phyloP scores from a whole-genome alignment of 2,888 invertebrate genomes.

The Caenorhabditis sinica region DNA sequence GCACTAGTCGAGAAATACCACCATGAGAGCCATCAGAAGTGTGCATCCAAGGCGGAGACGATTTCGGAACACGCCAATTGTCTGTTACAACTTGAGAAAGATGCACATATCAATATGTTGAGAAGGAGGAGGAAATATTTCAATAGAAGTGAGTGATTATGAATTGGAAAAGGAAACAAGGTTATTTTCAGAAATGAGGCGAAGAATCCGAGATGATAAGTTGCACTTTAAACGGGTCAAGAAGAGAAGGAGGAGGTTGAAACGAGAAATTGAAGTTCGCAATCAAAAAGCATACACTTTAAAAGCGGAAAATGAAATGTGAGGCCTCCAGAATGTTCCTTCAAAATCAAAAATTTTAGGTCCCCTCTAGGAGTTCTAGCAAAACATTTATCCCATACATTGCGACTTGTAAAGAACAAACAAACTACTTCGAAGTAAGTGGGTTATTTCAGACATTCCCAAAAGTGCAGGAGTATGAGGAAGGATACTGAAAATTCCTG shows the following conservation, averaged over 20 bases:
- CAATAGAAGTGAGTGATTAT: constrained; percentile 22
- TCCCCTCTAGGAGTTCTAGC: constrained; percentile 52
- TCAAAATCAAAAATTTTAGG: background rate
- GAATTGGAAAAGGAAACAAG: background rate
- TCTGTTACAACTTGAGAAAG: constrained; percentile 63
- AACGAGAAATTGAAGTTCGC: constrained; percentile 27
- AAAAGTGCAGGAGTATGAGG: too few relatives aligned
- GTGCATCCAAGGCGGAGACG: constrained; percentile 65
- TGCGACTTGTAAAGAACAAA: constrained; percentile 56
- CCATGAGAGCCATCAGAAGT: constrained; percentile 51
- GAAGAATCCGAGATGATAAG: constrained; percentile 12
- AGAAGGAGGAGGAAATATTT: constrained; percentile 47
- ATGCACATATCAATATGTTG: constrained; percentile 39
- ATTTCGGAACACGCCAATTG: constrained; percentile 72
- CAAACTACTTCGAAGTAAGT: constrained; percentile 31
- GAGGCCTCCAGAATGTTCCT: background rate
- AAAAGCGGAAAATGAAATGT: constrained; percentile 40
- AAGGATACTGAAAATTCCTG: too few relatives aligned
- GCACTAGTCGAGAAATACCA: constrained; percentile 55
- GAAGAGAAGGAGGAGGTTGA: constrained; percentile 20
- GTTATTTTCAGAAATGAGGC: background rate
- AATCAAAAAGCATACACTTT: constrained; percentile 22
- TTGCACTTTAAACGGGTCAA: background rate
- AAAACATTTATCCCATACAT: constrained; percentile 48
- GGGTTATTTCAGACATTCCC: too few relatives aligned